A percentile compares a stretch with the other conserved stretches of the same genome.
These are phyloP conservation scores for Ichneumoninae sp. DNA, from an alignment of 2,888 invertebrate genomes.

Conservation along the genomic window DNA sequence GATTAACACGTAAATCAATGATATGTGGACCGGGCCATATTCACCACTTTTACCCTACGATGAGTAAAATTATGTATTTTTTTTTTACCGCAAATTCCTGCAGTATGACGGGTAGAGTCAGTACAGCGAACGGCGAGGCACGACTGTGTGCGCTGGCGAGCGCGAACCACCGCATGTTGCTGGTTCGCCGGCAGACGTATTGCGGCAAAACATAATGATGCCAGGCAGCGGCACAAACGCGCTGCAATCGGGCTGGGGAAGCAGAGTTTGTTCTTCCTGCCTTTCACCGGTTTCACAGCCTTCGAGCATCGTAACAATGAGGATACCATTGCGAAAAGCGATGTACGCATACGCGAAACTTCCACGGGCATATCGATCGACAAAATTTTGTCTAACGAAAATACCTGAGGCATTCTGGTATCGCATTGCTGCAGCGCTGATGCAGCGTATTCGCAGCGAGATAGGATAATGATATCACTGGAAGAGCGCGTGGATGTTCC, in stretches of 20 bases:
- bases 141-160: background rate
- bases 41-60: no score
- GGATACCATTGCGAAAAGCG: slow-evolving; percentile 28
- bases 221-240: slow-evolving; percentile 16
- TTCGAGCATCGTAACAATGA: slow-evolving; percentile 52
- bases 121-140: background rate
- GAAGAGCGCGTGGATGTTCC: background rate
- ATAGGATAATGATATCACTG: slow-evolving; percentile 5
- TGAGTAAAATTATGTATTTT: no score
- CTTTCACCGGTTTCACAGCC: slow-evolving; percentile 59
- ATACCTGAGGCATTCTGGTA: background rate
- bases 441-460: background rate
- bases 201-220: slow-evolving; percentile 40
- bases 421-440: background rate
- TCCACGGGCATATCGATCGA: slow-evolving; percentile 19
- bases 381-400: slow-evolving; percentile 6
- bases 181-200: slow-evolving; percentile 44
- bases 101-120: background rate
- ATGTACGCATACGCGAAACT: slow-evolving; percentile 3
- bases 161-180: background rate
- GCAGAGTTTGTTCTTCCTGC: slow-evolving; percentile 37
- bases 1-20: no score
- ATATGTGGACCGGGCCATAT: no score
- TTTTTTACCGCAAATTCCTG: background rate
- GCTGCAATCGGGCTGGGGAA: background rate